phyloP scores from a whole-genome alignment of 2,113 vertebrate genomes.

The Macaca nemestrina region DNA sequence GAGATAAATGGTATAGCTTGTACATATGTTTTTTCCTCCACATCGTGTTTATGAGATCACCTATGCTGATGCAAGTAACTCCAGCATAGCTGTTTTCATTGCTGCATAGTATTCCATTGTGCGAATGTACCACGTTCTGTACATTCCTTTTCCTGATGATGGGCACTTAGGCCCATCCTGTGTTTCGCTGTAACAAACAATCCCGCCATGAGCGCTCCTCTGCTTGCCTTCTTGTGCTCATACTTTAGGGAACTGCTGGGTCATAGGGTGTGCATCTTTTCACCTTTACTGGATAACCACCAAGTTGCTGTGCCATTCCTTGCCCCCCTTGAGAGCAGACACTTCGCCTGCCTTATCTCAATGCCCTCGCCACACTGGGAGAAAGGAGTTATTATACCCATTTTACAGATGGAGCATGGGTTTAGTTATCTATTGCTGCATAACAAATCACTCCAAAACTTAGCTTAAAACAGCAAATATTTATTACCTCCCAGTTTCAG shows the following conservation, averaged over 20 bases:
- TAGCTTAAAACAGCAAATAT: not conserved
- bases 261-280: not conserved
- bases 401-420: not conserved
- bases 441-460: not conserved
- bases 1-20: not conserved
- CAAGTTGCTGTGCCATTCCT: not conserved
- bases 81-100: accelerated
- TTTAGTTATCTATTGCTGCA: not conserved
- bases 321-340: not conserved
- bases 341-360: not conserved
- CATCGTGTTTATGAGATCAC: not conserved
- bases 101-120: not conserved
- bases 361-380: not conserved
- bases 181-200: not conserved
- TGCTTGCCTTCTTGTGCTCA: not conserved
- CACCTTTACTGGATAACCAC: not conserved
- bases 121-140: not conserved
- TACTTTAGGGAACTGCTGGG: not conserved
- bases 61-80: not conserved
- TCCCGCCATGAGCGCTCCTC: not conserved
- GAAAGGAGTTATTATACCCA: not conserved
- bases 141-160: not conserved
- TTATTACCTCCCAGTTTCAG: not conserved
- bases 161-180: accelerated
- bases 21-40: not conserved